Conservation (phyloP, 2,888 invertebrate species). For the Troilus luridus region DNA sequence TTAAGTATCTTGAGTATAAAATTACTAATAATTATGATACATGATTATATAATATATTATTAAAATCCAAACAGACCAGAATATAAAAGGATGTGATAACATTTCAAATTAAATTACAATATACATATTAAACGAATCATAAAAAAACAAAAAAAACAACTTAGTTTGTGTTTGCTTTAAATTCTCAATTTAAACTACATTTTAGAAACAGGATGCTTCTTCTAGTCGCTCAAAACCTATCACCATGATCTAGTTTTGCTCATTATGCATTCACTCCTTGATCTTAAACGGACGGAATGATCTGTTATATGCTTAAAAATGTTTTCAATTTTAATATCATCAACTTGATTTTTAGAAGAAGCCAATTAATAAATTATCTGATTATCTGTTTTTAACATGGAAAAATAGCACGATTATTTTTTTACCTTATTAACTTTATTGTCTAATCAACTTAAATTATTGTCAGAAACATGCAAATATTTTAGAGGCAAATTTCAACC, state of each 20-base stretch:
- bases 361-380: not conserved
- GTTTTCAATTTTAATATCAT: not conserved
- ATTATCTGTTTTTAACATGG: not conserved
- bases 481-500: too few species aligned
- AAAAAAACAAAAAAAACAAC: not conserved
- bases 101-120: not conserved
- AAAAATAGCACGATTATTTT: not conserved
- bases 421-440: not conserved
- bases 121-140: not conserved
- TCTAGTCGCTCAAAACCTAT: not conserved
- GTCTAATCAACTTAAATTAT: not conserved
- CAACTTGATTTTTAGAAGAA: not conserved
- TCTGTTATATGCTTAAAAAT: not conserved
- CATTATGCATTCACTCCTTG: not conserved
- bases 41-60: constrained; percentile 27
- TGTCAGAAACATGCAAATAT: not conserved
- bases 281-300: not conserved
- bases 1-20: constrained; percentile 22
- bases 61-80: not conserved
- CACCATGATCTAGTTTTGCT: not conserved
- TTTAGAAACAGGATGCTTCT: not conserved
- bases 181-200: not conserved
- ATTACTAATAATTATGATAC: constrained; percentile 25
- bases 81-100: constrained; percentile 25
- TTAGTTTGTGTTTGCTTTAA: not conserved